Evolutionary conservation across 1,140 invertebrate species (phyloP).

Genomic region (Aphelenchoides besseyi): DNA sequence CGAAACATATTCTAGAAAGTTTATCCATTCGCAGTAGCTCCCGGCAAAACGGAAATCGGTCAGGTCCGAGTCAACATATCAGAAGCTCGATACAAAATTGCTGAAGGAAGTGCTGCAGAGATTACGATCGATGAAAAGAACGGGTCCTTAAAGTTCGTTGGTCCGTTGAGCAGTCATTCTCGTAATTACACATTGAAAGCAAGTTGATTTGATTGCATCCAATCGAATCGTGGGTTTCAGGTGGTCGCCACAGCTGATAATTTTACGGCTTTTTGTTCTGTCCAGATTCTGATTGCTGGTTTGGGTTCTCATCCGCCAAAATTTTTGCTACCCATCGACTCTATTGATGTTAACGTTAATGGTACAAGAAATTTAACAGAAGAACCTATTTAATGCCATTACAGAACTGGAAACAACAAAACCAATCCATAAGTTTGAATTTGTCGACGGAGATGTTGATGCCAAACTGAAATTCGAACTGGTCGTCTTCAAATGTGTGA

Average conservation of each 20-base stretch:
- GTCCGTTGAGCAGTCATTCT: neutral
- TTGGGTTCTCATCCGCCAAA: neutral
- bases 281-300: neutral
- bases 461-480: neutral
- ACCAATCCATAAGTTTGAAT: neutral
- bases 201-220: neutral
- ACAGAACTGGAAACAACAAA: neutral
- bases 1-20: neutral
- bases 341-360: neutral
- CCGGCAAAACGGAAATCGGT: constrained; percentile 7
- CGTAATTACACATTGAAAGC: constrained; percentile 4
- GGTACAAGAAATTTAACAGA: neutral
- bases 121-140: constrained; percentile 1
- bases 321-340: neutral
- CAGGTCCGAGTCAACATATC: neutral
- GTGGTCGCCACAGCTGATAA: neutral
- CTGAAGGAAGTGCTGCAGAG: neutral
- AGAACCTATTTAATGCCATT: neutral
- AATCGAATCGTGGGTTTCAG: neutral
- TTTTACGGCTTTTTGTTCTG: neutral
- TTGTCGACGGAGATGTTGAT: neutral
- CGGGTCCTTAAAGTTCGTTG: neutral
- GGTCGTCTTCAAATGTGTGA: neutral
- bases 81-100: neutral
- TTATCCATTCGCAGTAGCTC: neutral